Evolutionary conservation across 2,888 invertebrate genomes (phyloP).

Genomic region (Drosophila planitibia): DNA sequence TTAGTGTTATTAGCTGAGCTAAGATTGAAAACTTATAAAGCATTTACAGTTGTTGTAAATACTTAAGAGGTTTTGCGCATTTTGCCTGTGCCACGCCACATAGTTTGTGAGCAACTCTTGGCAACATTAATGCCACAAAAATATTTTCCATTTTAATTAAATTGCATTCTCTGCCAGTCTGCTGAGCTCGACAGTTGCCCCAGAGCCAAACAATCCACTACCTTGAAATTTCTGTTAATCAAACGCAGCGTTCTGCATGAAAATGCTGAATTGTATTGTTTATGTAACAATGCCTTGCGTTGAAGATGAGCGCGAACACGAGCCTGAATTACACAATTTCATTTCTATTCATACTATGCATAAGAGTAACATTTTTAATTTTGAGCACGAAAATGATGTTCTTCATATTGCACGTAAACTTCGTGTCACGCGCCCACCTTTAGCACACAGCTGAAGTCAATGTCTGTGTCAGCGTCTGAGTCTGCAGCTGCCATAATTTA

Average conservation of each 20-base stretch:
- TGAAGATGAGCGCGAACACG: conserved; percentile 1
- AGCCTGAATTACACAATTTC: neutral
- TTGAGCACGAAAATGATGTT: neutral
- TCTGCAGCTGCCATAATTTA: conserved; percentile 59
- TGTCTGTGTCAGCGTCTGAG: conserved; percentile 4
- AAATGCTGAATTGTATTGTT: conserved; percentile 77
- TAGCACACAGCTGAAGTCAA: neutral
- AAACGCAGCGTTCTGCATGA: conserved; percentile 72
- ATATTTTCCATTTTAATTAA: conserved; percentile 73
- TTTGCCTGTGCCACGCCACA: conserved; percentile 5
- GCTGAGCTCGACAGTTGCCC: too few relatives aligned
- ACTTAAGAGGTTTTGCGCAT: conserved; percentile 14
- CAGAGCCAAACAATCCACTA: conserved; percentile 4
- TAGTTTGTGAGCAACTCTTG: conserved; percentile 13
- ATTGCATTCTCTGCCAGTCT: conserved; percentile 64
- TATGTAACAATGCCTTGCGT: conserved; percentile 57
- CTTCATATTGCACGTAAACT: accelerated
- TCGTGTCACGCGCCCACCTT: conserved; percentile 26
- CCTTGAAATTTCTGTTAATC: conserved; percentile 73
- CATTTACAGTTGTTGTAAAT: conserved; percentile 18
- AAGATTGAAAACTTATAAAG: neutral
- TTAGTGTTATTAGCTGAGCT: neutral
- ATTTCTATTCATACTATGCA: neutral
- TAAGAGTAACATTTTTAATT: neutral
- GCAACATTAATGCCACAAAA: conserved; percentile 60